Percentiles rank a stretch among this genome's conserved stretches.
phyloP scores from a whole-genome alignment of 1,140 invertebrate genomes.

The Neotoxoptera formosana region DNA sequence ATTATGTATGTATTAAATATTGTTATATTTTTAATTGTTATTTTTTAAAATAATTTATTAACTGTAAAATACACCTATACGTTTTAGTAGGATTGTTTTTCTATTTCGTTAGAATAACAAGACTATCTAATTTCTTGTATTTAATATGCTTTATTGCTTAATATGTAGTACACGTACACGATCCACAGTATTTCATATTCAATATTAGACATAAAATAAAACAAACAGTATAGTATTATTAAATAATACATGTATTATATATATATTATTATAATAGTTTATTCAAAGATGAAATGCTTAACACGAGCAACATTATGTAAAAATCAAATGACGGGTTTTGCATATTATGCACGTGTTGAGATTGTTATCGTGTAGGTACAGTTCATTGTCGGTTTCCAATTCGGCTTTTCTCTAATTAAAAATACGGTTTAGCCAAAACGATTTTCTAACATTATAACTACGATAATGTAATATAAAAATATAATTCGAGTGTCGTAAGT shows the following conservation, averaged over 20 bases:
- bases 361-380: conserved; percentile 35
- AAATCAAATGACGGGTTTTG: conserved; percentile 3
- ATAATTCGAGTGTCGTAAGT: conserved; percentile 51
- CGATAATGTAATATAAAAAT: conserved; percentile 42
- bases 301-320: conserved; percentile 24
- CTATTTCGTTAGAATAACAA: background rate
- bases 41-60: no score
- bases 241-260: background rate
- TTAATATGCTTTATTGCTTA: background rate
- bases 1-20: no score
- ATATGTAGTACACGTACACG: background rate
- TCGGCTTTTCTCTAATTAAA: conserved; percentile 56
- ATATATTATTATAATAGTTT: conserved; percentile 16
- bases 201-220: background rate
- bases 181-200: background rate
- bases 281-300: conserved; percentile 21
- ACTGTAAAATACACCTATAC: no score
- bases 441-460: conserved; percentile 42
- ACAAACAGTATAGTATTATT: background rate
- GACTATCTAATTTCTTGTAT: background rate
- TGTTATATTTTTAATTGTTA: no score
- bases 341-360: conserved; percentile 30
- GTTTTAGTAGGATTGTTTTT: no score
- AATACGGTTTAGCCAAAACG: conserved; percentile 43
- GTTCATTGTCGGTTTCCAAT: conserved; percentile 35